phyloP scores from a whole-genome alignment of 2,113 vertebrate genomes.

The Opisthocomus hoazin region DNA sequence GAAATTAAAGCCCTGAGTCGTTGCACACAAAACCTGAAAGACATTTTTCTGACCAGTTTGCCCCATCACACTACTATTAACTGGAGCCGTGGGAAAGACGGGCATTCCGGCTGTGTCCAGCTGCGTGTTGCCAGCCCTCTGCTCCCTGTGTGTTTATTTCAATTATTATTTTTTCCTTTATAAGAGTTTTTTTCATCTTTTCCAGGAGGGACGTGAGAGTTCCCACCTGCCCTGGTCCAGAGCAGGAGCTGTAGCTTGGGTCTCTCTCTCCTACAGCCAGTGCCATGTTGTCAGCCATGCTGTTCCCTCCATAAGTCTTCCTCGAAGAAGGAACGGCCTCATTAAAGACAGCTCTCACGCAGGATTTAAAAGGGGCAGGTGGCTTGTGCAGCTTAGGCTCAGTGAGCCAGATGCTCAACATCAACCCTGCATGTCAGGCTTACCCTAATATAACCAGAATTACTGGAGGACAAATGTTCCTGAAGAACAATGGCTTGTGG shows the following conservation, averaged over 20 bases:
- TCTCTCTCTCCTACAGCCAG: not conserved
- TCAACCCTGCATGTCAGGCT: not conserved
- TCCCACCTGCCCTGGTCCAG: not conserved
- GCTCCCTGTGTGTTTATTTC: not conserved
- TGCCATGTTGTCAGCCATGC: not conserved
- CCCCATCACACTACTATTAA: not conserved
- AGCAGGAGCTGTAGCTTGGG: not conserved
- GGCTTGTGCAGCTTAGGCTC: not conserved
- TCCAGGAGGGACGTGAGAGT: not conserved
- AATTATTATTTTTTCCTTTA: not conserved
- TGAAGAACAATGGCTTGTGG: not conserved
- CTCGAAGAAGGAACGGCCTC: not conserved
- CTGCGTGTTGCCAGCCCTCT: fast-evolving
- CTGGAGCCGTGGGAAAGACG: not conserved
- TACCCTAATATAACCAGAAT: not conserved
- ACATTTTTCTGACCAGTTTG: not conserved
- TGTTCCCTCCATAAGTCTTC: not conserved
- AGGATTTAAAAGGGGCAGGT: not conserved
- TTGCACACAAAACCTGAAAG: not conserved
- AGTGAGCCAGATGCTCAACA: not conserved
- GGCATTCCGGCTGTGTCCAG: not conserved
- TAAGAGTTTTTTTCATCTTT: not conserved
- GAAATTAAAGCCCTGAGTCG: not conserved
- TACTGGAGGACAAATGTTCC: not conserved
- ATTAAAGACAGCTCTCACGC: not conserved